Percentiles rank a stretch among this genome's conserved stretches.
Evolutionary conservation across 2,797 vertebrate species (phyloP).

Genomic region (Crax fasciolata): DNA sequence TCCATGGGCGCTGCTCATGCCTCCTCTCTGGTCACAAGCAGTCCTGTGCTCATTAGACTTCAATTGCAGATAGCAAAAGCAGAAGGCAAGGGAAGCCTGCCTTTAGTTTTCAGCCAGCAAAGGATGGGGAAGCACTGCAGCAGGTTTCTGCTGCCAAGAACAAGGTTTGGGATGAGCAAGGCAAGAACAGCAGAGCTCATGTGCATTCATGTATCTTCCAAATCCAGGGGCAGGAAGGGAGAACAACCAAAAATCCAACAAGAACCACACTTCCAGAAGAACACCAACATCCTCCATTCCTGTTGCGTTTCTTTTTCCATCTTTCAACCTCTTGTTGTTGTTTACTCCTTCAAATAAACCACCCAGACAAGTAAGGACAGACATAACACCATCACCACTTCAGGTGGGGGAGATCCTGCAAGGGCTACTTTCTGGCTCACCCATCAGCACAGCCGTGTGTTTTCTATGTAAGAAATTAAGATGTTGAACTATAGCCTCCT

Average conservation of each 20-base stretch:
- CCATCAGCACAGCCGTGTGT: not conserved
- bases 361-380: not conserved
- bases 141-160: not conserved
- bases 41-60: not conserved
- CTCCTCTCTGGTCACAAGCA: not conserved
- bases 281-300: not conserved
- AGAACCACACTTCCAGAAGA: rapidly evolving
- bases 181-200: rapidly evolving
- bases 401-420: not conserved
- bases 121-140: not conserved
- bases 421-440: rapidly evolving
- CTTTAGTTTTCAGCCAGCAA: not conserved
- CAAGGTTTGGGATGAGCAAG: not conserved
- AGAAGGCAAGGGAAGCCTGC: not conserved
- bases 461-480: not conserved
- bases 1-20: not conserved
- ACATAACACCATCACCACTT: not conserved
- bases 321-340: not conserved
- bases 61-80: not conserved
- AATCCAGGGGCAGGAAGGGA: not conserved
- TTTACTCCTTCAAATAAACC: not conserved
- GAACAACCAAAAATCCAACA: not conserved
- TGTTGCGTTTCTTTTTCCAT: not conserved
- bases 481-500: not conserved
- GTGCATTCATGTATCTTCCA: not conserved